Base-by-base conservation (phyloP, 1,140 invertebrate species). In the Diabrotica undecimpunctata region DNA sequence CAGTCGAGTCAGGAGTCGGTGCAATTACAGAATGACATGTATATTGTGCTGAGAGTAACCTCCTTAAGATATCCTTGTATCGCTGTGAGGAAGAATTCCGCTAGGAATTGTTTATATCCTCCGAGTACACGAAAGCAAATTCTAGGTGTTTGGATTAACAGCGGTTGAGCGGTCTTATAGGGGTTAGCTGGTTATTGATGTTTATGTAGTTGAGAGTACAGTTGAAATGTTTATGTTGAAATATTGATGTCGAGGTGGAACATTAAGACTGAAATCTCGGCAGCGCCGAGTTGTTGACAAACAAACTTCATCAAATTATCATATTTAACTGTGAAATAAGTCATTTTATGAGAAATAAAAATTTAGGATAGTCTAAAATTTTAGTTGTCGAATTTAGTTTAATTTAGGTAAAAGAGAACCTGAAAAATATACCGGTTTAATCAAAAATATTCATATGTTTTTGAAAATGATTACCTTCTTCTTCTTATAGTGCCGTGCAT, bases 21-120 rank as follows among this genome's bases (percentile, higher is more conserved):
- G 54, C 65, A 66, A 66, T 66, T 66, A 66, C 65, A 66, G 51
- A 66, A 66, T 62, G 65, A 62, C 65, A 66, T 66, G 65, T 66
- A 66, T 66, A 66, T 66, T 62, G 65, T 37, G 41, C 53, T 57
- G 65, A 59, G 25, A 56, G 61, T 56, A 62, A 66, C 60, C 53
- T 58, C 65, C 37, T 63, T 66, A 46, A 59, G 60, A 66, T 63
- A 63, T 66, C 38, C 41, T 62, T 62, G 65, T 66, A 66, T 62
- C 35, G 35, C 36, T 54, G 5, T 35, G 12, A 13, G 9, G 53
- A n/a, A 54, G 11, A 35, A 12, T 41, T 38, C 56, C 56, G 5
- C 11, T 2, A 5, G 56, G 56, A 7, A 58, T 58, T 58, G 56
- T 58, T 58, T 35, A 38, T 38, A 41, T 12, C 53, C 12, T 35